Evolutionary conservation across 2,113 vertebrate genomes (phyloP), one percentile per base, ranked within the genome.

Genomic region (Vulpes ferrilata): DNA sequence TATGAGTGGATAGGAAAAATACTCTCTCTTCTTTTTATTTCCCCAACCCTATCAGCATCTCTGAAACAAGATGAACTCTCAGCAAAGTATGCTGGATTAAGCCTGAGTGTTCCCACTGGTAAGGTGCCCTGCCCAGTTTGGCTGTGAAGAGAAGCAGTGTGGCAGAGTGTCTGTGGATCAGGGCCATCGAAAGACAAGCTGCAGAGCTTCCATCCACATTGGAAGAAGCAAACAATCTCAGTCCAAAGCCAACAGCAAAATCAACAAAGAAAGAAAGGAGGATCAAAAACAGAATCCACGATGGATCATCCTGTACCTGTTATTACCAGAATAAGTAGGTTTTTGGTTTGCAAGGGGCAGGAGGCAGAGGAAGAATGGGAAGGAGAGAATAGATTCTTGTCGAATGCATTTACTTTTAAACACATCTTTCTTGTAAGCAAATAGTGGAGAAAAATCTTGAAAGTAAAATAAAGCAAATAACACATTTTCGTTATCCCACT

Each of bases 381-480:
- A 88, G 30, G 23, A 95, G 23, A 35, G 73, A 90, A 60, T 27
- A 2, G 2, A 67, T 86, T 93, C 76, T 55, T 84, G 55, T 65
- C 38, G 19, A 59, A 82, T 7, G 48, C 27, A 43, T 51, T 86
- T 78, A 71, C 71, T 94, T 84, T 43, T 60, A 90, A 90, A 81
- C 23, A 55, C n/a, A 32, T 74, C 94, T 73, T 80, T 78, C 89
- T 60, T 69, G 20, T n/a, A 86, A 76, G 67, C 65, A 82, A 2
- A 4, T 81, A 67, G 7, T 78, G 13, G 27, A 57, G 11, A 88
- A 69, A 90, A 95, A 35, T 55, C 38, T 85, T 90, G 35, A 81
- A 84, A 96, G 19, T 79, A 88, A 86, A 89, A 86, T 69, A 35
- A 93, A 93, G 32, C 62, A 93, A 94, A 80, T 59, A 35, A 76